Percentiles rank a stretch among this genome's conserved stretches.
Conservation (phyloP, 2,888 invertebrate species). For the Leucozona laternaria region DNA sequence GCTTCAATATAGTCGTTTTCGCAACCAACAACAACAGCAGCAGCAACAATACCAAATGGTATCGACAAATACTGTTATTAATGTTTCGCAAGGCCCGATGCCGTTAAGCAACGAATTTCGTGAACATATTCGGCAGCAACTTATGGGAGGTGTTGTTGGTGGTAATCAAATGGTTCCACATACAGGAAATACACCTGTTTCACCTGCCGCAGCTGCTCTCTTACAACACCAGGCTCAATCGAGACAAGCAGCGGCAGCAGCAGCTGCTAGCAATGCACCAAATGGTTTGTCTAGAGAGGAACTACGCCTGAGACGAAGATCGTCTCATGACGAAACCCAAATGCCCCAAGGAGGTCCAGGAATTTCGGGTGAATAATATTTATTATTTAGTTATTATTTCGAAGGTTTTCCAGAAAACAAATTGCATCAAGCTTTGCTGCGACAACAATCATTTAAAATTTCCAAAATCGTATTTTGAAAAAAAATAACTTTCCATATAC, state of each 20-base stretch:
- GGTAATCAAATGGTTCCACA: slow-evolving; percentile 80
- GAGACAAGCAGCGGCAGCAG: slow-evolving; percentile 81
- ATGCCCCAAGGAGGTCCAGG: slow-evolving; percentile 80
- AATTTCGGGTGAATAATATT: slow-evolving; percentile 81
- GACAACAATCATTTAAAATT: not conserved
- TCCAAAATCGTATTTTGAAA: too few relatives aligned
- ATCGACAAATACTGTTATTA: slow-evolving; percentile 16
- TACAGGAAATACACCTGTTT: slow-evolving; percentile 81
- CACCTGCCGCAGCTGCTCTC: slow-evolving; percentile 82
- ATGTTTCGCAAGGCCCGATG: slow-evolving; percentile 78
- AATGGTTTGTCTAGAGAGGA: slow-evolving; percentile 82
- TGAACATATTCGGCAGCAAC: slow-evolving; percentile 83
- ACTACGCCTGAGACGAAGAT: slow-evolving; percentile 83
- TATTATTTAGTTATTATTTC: not conserved
- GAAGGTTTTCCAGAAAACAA: too few relatives aligned
- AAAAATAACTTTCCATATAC: too few relatives aligned
- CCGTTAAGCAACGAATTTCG: slow-evolving; percentile 83
- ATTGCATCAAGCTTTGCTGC: too few relatives aligned
- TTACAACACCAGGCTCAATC: slow-evolving; percentile 82
- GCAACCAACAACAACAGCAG: slow-evolving; percentile 77
- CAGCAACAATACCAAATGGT: slow-evolving; percentile 58
- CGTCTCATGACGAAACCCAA: slow-evolving; percentile 84
- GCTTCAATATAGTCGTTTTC: slow-evolving; percentile 83
- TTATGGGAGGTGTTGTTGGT: slow-evolving; percentile 79
- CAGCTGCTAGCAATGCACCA: slow-evolving; percentile 76